Evolutionary conservation across 2,797 vertebrate genomes (phyloP).

Genomic region (Enteromius trimaculatus): DNA sequence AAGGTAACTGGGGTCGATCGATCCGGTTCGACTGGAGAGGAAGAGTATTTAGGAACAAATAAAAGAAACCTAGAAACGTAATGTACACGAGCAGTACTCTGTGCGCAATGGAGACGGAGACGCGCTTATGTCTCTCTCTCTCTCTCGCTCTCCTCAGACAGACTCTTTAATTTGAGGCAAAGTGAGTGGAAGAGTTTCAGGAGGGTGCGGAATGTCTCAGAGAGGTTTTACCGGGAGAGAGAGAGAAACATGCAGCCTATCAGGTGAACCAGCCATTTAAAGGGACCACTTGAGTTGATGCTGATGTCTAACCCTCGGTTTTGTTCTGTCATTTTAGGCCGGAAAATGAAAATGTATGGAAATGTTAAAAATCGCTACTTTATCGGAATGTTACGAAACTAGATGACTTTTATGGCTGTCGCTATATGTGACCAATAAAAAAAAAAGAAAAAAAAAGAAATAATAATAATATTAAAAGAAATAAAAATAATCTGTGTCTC

Average conservation of each 20-base stretch:
- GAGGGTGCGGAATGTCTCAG: slow-evolving; percentile 65
- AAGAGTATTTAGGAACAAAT: slow-evolving; percentile 25
- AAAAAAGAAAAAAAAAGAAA: no score
- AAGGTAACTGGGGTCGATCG: slow-evolving; percentile 57
- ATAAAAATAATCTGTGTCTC: neutral
- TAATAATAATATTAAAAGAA: no score
- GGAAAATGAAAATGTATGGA: no score
- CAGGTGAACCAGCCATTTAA: slow-evolving; percentile 52
- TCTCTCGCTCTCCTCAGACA: slow-evolving; percentile 44
- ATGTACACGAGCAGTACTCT: slow-evolving; percentile 41
- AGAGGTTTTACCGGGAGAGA: slow-evolving; percentile 42
- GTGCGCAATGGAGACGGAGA: slow-evolving; percentile 31
- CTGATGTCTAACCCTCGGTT: neutral
- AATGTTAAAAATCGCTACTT: neutral
- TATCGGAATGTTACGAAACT: neutral
- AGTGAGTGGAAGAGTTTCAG: slow-evolving; percentile 61
- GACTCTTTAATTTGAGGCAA: slow-evolving; percentile 58
- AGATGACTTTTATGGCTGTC: neutral
- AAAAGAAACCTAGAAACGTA: slow-evolving; percentile 46
- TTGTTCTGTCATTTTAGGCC: neutral
- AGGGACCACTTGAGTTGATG: slow-evolving; percentile 37
- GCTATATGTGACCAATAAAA: no score
- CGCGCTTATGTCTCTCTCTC: slow-evolving; percentile 44
- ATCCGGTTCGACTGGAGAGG: slow-evolving; percentile 59
- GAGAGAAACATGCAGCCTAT: slow-evolving; percentile 39